A percentile compares a stretch with the other conserved stretches of the same genome.
Conservation (phyloP, 2,113 vertebrate species). For the Beaufortia kweichowensis region DNA sequence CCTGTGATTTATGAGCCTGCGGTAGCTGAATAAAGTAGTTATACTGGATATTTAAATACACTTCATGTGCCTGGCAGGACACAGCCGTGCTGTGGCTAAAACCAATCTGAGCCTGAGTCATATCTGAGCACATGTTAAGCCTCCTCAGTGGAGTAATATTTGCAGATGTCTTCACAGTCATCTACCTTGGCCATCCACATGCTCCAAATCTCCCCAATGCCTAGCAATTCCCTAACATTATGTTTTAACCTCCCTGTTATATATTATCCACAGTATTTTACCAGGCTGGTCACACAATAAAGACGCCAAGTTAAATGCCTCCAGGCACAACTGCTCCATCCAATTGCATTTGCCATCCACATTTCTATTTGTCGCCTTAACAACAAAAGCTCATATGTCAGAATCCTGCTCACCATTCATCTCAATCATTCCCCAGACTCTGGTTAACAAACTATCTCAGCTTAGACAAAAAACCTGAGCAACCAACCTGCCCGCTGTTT, state of each 20-base stretch:
- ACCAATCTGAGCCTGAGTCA: not conserved
- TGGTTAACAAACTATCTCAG: not conserved
- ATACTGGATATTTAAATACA: not conserved
- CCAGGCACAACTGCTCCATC: not conserved
- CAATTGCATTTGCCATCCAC: not conserved
- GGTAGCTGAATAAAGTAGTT: not conserved
- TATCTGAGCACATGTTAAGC: not conserved
- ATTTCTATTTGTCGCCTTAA: not conserved
- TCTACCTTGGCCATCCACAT: not conserved
- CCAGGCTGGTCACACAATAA: not conserved
- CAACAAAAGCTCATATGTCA: not conserved
- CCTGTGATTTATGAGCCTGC: slow-evolving; percentile 1
- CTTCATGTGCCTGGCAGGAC: not conserved
- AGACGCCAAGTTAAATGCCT: not conserved
- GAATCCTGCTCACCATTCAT: not conserved
- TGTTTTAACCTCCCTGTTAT: not conserved
- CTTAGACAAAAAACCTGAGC: not conserved
- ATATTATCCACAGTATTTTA: not conserved
- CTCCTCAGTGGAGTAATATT: not conserved
- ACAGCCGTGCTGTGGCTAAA: not conserved
- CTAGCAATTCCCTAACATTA: not conserved
- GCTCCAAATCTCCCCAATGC: not conserved
- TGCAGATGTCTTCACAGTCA: not conserved
- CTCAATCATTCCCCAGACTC: not conserved
- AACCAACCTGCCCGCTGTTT: no score